Evolutionary conservation across 2,888 invertebrate species (phyloP).

Genomic region (Thereva unica): DNA sequence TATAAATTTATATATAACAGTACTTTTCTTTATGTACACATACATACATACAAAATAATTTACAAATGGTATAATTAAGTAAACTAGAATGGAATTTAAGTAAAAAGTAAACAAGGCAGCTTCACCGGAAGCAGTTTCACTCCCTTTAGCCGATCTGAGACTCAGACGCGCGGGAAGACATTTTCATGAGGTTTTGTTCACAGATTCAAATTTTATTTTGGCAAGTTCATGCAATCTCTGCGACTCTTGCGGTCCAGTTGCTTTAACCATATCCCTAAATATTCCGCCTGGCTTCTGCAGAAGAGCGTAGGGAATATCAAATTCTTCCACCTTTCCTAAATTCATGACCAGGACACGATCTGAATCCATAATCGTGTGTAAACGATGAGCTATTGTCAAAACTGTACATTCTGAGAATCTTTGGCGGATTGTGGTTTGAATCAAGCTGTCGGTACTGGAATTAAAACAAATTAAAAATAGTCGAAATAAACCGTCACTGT

Average conservation of each 20-base stretch:
- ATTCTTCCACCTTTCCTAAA: slow-evolving; percentile 70
- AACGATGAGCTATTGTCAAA: slow-evolving; percentile 81
- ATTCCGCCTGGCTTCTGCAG: slow-evolving; percentile 63
- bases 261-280: slow-evolving; percentile 67
- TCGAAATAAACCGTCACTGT: background rate
- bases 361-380: slow-evolving; percentile 89
- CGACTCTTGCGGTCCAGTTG: slow-evolving; percentile 60
- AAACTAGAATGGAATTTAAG: too few relatives aligned
- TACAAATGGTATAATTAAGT: too few relatives aligned
- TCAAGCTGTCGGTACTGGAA: slow-evolving; percentile 69
- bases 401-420: slow-evolving; percentile 80
- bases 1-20: too few relatives aligned
- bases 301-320: slow-evolving; percentile 66
- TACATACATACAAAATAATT: too few relatives aligned
- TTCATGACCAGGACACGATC: slow-evolving; percentile 82
- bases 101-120: too few relatives aligned
- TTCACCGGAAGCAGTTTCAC: too few relatives aligned
- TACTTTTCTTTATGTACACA: too few relatives aligned
- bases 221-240: slow-evolving; percentile 42
- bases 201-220: slow-evolving; percentile 39
- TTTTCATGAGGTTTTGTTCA: slow-evolving; percentile 32
- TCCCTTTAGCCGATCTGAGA: too few relatives aligned
- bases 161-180: too few relatives aligned
- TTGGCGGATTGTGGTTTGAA: slow-evolving; percentile 75
- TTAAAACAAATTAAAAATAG: background rate